A percentile compares a stretch with the other conserved stretches of the same genome.
phyloP scores from a whole-genome alignment of 2,888 invertebrate genomes.

The Trachelus tabidus region DNA sequence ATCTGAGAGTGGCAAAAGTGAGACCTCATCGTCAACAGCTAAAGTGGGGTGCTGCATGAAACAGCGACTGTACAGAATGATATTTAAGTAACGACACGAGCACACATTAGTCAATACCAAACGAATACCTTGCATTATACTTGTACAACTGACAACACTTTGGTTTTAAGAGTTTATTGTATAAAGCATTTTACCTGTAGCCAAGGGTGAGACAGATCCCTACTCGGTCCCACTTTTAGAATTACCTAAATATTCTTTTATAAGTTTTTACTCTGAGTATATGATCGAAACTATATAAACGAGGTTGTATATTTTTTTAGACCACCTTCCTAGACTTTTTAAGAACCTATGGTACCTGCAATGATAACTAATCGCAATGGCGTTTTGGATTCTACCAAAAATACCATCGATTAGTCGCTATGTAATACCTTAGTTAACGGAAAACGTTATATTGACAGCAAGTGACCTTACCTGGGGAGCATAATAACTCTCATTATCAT shows the following conservation, averaged over 20 bases:
- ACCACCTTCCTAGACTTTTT: slow-evolving; percentile 27
- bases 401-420: neutral
- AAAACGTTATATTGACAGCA: neutral
- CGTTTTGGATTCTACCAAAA: slow-evolving; percentile 26
- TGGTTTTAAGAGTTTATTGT: slow-evolving; percentile 41
- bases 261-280: slow-evolving; percentile 28
- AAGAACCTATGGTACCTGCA: slow-evolving; percentile 29
- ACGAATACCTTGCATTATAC: slow-evolving; percentile 18
- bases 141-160: slow-evolving; percentile 26
- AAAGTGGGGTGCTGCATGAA: slow-evolving; percentile 45
- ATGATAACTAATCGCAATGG: slow-evolving; percentile 29
- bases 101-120: slow-evolving; percentile 34
- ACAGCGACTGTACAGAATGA: slow-evolving; percentile 48
- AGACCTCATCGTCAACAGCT: slow-evolving; percentile 44
- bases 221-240: neutral
- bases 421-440: neutral
- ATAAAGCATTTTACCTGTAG: slow-evolving; percentile 48
- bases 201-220: slow-evolving; percentile 30
- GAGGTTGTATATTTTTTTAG: slow-evolving; percentile 35
- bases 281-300: slow-evolving; percentile 28
- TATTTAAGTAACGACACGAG: slow-evolving; percentile 43
- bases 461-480: neutral
- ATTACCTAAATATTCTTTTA: slow-evolving; percentile 10
- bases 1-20: slow-evolving; percentile 48
- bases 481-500: neutral